Base-by-base conservation (phyloP, 2,113 vertebrate genomes). In the Eulemur rufifrons region DNA sequence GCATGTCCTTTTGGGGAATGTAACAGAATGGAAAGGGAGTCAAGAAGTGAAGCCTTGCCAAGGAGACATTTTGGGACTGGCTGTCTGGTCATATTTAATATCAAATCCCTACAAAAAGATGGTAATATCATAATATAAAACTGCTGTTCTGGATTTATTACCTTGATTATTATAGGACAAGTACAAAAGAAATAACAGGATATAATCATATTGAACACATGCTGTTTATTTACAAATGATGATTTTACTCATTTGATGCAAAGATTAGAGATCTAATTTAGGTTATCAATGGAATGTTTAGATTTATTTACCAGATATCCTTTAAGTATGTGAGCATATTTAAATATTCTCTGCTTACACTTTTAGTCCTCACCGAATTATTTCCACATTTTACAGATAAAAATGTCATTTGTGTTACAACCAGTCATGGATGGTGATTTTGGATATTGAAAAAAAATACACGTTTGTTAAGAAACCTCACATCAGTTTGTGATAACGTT, bases 191-290 rank as follows among this genome's bases (percentile, higher is more conserved):
- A 89, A 83, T 42, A 86, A 86, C 3, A 77, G 69, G 18, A 37
- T 78, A 2, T 15, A 83, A 42, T 86, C 54, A 92, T 81, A 59
- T 37, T 94, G 50, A 92, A 89, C 14, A 77, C 5, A 12, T 59
- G 23, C 8, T 73, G 15, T 92, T 93, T 77, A 86, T 90, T 92
- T 92, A 96, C 34, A 69, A 95, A 81, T 76, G 37, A 84, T 71
- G 82, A 95, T 86, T 86, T 86, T 89, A 87, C 20, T 94, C 63
- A 91, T 87, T 73, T 96, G 86, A 68, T 91, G 17, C n/a, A 95
- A 93, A 91, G 42, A 91, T 59, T 78, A 80, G n/a, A 95, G 84
- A 74, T n/a, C 25, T 92, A 81, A 92, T 86, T 63, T 81, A 66
- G 45, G 34, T 64, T 47, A 77, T 86, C 52, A 82, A 0, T 92